Percentiles rank a stretch among this genome's conserved stretches.
These are phyloP conservation scores for Burhinus oedicnemus DNA, from an alignment of 2,113 vertebrate species.

Conservation along the genomic window DNA sequence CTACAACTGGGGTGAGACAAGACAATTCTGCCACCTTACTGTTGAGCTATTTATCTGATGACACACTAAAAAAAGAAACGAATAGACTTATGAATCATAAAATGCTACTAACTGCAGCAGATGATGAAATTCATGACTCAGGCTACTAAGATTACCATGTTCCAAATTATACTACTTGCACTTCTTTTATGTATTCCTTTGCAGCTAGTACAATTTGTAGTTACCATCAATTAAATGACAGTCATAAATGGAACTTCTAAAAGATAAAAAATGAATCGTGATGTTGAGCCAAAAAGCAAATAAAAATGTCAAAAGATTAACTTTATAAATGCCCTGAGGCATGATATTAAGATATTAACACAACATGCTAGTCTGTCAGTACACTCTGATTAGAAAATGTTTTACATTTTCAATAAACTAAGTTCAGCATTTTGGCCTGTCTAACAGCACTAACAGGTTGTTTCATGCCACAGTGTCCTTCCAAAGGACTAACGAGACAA, in stretches of 20 bases:
- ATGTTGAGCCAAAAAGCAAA: conserved; percentile 55
- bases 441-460: neutral
- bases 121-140: conserved; percentile 73
- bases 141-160: conserved; percentile 51
- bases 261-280: conserved; percentile 53
- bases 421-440: neutral
- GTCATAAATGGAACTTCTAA: conserved; percentile 37
- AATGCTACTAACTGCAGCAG: conserved; percentile 28
- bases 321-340: neutral
- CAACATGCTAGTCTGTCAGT: neutral
- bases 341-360: neutral
- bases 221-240: conserved; percentile 47
- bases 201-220: conserved; percentile 40
- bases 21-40: neutral
- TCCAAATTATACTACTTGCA: conserved; percentile 61
- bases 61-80: conserved; percentile 52
- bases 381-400: neutral
- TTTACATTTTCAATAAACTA: neutral
- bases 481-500: neutral
- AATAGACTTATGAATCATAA: conserved; percentile 70
- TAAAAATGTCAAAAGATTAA: conserved; percentile 34
- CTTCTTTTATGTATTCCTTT: conserved; percentile 54
- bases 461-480: neutral
- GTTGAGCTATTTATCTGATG: conserved; percentile 38
- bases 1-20: neutral